Base-by-base conservation (phyloP, 2,888 invertebrate species). In the Theretra japonica region DNA sequence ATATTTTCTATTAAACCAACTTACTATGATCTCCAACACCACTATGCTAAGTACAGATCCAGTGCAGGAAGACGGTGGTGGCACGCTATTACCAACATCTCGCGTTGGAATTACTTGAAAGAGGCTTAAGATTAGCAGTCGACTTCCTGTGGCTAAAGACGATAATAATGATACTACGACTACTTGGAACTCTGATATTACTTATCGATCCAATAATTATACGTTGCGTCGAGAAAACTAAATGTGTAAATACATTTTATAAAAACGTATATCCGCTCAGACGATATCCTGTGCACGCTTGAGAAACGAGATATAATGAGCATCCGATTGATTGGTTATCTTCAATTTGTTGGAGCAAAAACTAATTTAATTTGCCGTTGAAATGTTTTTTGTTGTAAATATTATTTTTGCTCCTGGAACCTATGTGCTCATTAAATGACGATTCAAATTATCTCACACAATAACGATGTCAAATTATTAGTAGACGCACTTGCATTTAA, bases 251-350 rank as follows among this genome's bases (percentile, higher is more conserved):
- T 53, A 53, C 53, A 53, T 53, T 50, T 53, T 53, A n/a, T 53
- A 19, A 53, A 53, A n/a, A n/a, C 53, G 6, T n/a, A 53, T 53
- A 53, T 53, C 53, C 53, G 53, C 7, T n/a, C 19, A 53, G 4
- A 53, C 53, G n/a, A 53, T 53, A 19, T 53, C 41, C 53, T n/a
- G 53, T 53, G 53, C 53, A 53, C 53, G 53, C 53, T 53, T 53
- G 53, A 53, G 53, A 53, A 53, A 53, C 53, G 41, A 41, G 41
- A 41, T 41, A 41, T 41, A 41, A 41, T 15, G n/a, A 53, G n/a
- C 53, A 53, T 53, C n/a, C 53, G 53, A 53, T 53, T 53, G 19
- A 53, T 53, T 53, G 17, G 53, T n/a, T 53, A n/a, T n/a, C 19
- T 53, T n/a, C 19, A 53, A 5, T 53, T n/a, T 53, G n/a, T 53